These are phyloP conservation scores for Seira sanloemensis DNA, from an alignment of 2,888 invertebrate genomes.

Conservation along the genomic window DNA sequence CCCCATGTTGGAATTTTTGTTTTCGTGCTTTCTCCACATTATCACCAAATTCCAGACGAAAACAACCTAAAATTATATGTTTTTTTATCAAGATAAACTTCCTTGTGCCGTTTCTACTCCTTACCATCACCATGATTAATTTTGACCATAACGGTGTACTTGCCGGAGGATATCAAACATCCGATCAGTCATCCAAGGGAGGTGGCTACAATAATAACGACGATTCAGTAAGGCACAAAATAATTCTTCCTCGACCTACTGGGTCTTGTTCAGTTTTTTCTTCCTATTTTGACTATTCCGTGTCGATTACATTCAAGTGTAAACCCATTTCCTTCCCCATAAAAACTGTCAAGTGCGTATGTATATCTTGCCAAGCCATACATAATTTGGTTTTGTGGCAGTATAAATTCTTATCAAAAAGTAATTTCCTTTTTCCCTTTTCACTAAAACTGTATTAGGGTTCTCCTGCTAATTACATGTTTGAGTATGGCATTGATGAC, in stretches of 20 bases:
- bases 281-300: neutral
- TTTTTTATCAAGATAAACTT: neutral
- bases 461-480: constrained; percentile 67
- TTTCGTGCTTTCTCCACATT: neutral
- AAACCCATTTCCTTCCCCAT: neutral
- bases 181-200: constrained; percentile 28
- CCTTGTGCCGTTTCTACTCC: neutral
- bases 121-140: constrained; percentile 6
- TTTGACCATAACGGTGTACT: neutral
- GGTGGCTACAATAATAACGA: constrained; percentile 26
- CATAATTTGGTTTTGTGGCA: constrained; percentile 3
- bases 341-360: neutral
- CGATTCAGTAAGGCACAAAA: constrained; percentile 25
- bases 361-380: neutral
- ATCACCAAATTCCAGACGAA: neutral
- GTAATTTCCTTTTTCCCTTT: neutral
- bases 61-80: neutral
- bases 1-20: neutral
- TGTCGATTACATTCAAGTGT: neutral
- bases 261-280: no score
- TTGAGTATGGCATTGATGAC: constrained; percentile 71
- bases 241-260: no score
- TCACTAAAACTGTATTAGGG: no score
- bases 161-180: constrained; percentile 14
- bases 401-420: neutral